A percentile compares a stretch with the other conserved stretches of the same genome.
Evolutionary conservation across 2,113 vertebrate species (phyloP).

Genomic region (Hipposideros armiger): DNA sequence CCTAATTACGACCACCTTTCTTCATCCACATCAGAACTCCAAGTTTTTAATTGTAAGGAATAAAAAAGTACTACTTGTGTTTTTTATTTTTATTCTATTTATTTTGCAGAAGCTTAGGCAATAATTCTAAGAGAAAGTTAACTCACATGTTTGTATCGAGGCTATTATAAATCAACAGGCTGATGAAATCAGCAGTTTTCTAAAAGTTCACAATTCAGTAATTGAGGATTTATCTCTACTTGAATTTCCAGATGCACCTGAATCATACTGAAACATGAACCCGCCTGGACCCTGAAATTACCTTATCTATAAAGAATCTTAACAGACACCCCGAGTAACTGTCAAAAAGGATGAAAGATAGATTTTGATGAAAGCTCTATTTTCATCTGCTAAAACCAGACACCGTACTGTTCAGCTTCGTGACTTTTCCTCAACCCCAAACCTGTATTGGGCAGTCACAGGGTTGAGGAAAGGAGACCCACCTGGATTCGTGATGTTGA

Average conservation of each 20-base stretch:
- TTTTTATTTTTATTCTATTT: conserved; percentile 8
- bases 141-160: background rate
- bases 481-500: conserved; percentile 96
- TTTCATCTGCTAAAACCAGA: background rate
- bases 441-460: fast-evolving
- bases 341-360: background rate
- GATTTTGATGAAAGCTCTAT: background rate
- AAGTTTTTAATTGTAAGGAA: conserved; percentile 18
- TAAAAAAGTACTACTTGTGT: background rate
- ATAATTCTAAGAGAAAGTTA: conserved; percentile 21
- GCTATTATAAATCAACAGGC: background rate
- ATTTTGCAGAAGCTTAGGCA: conserved; percentile 1
- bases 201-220: conserved; percentile 27
- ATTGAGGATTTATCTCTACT: conserved; percentile 7
- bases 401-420: background rate
- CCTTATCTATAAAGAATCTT: background rate
- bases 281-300: background rate
- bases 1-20: background rate
- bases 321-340: background rate
- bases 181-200: conserved; percentile 51
- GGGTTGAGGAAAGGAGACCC: conserved; percentile 25
- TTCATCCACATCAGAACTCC: background rate
- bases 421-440: background rate
- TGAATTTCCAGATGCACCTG: background rate
- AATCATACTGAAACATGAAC: background rate